phyloP scores from a whole-genome alignment of 1,140 invertebrate species.

The Armadillidium nasatum region DNA sequence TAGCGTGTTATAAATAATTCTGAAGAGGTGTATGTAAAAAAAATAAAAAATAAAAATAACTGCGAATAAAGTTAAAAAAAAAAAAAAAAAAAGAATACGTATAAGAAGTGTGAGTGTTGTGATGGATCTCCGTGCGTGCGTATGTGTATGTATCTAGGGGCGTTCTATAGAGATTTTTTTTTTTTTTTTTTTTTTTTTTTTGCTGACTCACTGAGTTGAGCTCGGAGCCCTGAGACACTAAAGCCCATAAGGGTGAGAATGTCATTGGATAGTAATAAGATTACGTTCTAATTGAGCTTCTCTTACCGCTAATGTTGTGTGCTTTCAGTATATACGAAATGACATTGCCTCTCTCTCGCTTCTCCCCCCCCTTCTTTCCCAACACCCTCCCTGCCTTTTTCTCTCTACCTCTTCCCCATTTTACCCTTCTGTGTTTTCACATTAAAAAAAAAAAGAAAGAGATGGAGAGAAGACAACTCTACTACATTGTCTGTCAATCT shows the following conservation, averaged over 20 bases:
- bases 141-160: neutral
- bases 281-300: neutral
- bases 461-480: neutral
- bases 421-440: neutral
- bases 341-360: neutral
- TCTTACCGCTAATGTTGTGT: neutral
- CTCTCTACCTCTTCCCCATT: neutral
- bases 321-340: neutral
- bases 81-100: neutral
- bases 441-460: neutral
- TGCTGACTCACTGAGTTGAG: neutral
- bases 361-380: neutral
- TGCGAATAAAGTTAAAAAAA: neutral
- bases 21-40: neutral
- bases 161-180: neutral
- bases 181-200: too few relatives aligned
- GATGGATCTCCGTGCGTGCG: neutral
- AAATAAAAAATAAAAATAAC: neutral
- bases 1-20: neutral
- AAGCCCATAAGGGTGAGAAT: neutral
- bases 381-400: neutral
- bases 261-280: neutral
- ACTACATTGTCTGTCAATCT: too few relatives aligned
- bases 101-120: neutral
- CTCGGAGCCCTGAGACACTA: neutral